Base-by-base conservation (phyloP, 2,113 vertebrate species). In the Sinocyclocheilus rhinocerous region DNA sequence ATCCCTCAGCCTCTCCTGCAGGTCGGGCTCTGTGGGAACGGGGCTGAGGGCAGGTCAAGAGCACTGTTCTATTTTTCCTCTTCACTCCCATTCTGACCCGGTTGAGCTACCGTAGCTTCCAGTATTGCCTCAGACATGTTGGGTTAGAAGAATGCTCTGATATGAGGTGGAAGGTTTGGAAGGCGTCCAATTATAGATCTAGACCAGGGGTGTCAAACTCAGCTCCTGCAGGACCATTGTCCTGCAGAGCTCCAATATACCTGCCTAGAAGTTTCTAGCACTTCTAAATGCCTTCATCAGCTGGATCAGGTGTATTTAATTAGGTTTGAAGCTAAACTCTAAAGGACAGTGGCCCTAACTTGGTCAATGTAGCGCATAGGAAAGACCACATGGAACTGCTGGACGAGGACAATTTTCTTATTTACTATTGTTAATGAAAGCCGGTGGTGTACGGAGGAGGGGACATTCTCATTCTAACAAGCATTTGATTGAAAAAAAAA, bases 1-100 rank as follows among this genome's bases (percentile, higher is more conserved):
- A 88, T 87, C 86, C 85, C 80, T 63, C 75, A 73, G 63, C 73
- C 24, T 75, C 65, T 83, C 33, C 83, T 52, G 57, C 86, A 85
- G 86, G 86, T 87, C 84, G 26, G 65, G 55, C 80, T 50, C 65
- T 24, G 84, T 83, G 82, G 84, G 77, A 73, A 77, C 24, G 81
- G 78, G 81, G 85, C 83, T 26, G 67, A 50, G 83, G 80, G 78
- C 89, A 87, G 89, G 89, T 88, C 89, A 90, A 88, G 87, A 88
- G 87, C 89, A 87, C 79, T 11, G 72, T 24, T 67, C 86, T 84
- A 83, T 83, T 90, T 88, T 87, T 88, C 79, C 84, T 79, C 87
- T 76, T 87, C 80, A 82, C 79, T 76, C 76, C 80, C 45, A 67
- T 80, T 84, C 52, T 73, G 78, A 75, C 63, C 18, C 69, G 9